Percentiles rank a stretch among this genome's conserved stretches.
Evolutionary conservation across 2,113 vertebrate genomes (phyloP).

Genomic region (Ptilonorhynchus violaceus): DNA sequence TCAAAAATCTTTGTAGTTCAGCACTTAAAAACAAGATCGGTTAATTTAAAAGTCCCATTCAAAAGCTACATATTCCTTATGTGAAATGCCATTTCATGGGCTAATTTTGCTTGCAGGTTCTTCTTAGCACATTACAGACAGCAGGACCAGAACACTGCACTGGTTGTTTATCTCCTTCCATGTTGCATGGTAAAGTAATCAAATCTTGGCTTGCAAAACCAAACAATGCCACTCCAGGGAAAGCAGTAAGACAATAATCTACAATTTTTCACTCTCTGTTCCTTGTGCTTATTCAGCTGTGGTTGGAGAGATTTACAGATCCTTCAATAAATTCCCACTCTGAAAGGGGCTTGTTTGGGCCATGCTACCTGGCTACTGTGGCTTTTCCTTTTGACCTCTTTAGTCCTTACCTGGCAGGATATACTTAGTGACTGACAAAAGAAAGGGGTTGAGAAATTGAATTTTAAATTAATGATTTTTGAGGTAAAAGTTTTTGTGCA

Average conservation of each 20-base stretch:
- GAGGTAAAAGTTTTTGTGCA: background rate
- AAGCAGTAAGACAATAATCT: background rate
- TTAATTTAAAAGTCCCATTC: no score
- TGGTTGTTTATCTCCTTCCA: background rate
- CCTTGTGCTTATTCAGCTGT: background rate
- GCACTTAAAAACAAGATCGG: no score
- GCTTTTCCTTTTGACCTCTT: background rate
- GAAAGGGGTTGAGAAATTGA: background rate
- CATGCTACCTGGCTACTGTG: background rate
- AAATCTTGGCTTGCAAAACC: background rate
- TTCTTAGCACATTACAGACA: no score
- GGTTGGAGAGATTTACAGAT: background rate
- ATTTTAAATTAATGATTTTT: background rate
- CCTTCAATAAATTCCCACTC: background rate
- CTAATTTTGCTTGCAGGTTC: no score
- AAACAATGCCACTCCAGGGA: background rate
- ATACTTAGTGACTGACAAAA: background rate
- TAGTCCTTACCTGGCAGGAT: background rate
- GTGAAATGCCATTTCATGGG: no score
- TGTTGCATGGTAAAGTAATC: background rate
- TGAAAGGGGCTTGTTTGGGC: background rate
- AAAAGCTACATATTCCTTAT: no score
- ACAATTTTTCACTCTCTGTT: background rate
- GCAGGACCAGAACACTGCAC: no score
- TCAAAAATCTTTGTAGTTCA: background rate